These are phyloP conservation scores for Gonocerus acuteangulatus DNA, from an alignment of 2,888 invertebrate genomes.

Conservation along the genomic window DNA sequence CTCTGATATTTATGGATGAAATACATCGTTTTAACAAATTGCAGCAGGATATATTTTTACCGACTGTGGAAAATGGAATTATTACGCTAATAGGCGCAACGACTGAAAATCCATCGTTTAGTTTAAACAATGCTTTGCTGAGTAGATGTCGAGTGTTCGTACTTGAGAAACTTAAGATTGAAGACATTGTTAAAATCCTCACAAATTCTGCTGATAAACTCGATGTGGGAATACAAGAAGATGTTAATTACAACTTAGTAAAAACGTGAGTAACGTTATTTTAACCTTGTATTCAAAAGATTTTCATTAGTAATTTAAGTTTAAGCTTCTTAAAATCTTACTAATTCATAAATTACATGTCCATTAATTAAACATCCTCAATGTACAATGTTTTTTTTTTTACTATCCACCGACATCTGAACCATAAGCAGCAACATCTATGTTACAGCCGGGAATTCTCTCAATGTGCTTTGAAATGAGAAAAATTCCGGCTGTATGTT, in stretches of 20 bases:
- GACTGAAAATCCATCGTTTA: conserved; percentile 82
- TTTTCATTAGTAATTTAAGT: no score
- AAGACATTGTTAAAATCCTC: conserved; percentile 56
- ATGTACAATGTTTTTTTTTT: no score
- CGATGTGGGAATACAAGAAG: conserved; percentile 7
- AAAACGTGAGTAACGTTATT: conserved; percentile 39
- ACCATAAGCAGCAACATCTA: no score
- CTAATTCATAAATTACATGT: no score
- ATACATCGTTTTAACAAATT: conserved; percentile 78
- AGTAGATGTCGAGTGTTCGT: conserved; percentile 71
- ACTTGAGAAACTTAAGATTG: conserved; percentile 58
- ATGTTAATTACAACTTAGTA: conserved; percentile 25
- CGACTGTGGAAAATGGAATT: conserved; percentile 66
- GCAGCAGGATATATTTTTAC: conserved; percentile 73
- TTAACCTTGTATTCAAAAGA: no score
- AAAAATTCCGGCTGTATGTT: no score
- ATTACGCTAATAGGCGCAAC: conserved; percentile 74
- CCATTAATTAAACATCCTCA: no score
- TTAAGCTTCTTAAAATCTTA: no score
- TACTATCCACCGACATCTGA: no score
- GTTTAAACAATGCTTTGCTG: conserved; percentile 67
- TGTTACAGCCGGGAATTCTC: no score
- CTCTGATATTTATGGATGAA: conserved; percentile 78
- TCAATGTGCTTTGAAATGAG: no score
- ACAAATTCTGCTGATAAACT: conserved; percentile 13